Base-by-base conservation (phyloP, 92 coral and sea anemone species). In the Montipora capitata region DNA sequence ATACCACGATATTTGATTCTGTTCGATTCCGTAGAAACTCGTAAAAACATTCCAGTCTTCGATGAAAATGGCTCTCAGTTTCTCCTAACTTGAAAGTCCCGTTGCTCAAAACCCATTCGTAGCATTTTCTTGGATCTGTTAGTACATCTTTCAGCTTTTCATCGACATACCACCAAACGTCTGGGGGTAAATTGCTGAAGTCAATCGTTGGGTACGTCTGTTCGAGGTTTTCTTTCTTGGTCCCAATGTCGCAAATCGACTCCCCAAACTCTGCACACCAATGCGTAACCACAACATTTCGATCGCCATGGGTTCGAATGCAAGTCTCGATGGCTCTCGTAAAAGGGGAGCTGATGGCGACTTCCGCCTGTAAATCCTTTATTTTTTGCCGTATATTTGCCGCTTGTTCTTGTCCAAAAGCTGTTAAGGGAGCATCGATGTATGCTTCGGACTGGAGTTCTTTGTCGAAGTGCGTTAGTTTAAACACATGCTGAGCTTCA, bases 161-260 rank as follows among this genome's bases (percentile, higher is more conserved):
- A 48, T 77, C 76, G 4, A 77, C 87, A 41, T 74, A 85, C 93
- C 94, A 93, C 96, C 96, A 93, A 4, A 89, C 75, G 10, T 71
- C 49, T 2, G 49, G 73, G 17, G 77, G 78, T 14, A 93, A 20
- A 40, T 15, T 40, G 61, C 87, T 57, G 44, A 93, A 90, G 48
- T 93, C 94, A 7, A 90, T 63, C 62, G n/a, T 52, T 18, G 96
- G 93, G 45, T 20, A 93, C 56, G 13, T 49, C 45, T 76, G 40
- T 10, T n/a, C 68, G 0, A 93, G 89, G 14, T 66, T 65, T 14
- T 76, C 74, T 54, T 51, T 82, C 0, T 82, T 76, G 20, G 17
- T 86, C 11, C 96, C 96, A 12, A 93, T 93, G 85, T 93, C 96
- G 77, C 96, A 93, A 4, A 90, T 40, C 15, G 90, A 84, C 15